These are phyloP conservation scores for Meloe dianella DNA, from an alignment of 2,888 invertebrate genomes.

Conservation along the genomic window DNA sequence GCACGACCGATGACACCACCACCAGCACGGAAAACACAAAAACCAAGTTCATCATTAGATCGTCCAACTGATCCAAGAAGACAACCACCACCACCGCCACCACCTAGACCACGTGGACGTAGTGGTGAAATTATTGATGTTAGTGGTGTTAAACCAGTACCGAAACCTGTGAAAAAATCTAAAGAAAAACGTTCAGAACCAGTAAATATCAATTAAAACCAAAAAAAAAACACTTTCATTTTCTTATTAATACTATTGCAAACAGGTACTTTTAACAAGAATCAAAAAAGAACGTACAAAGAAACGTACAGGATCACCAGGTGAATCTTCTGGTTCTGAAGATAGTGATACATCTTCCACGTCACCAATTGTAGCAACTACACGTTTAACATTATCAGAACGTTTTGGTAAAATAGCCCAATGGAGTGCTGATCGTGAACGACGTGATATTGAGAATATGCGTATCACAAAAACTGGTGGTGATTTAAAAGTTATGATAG, in stretches of 20 bases:
- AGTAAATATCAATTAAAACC: slow-evolving; percentile 43
- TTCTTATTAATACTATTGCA: neutral
- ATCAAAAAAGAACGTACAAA: slow-evolving; percentile 58
- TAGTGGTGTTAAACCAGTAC: slow-evolving; percentile 64
- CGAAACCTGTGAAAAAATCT: slow-evolving; percentile 54
- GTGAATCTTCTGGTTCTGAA: slow-evolving; percentile 68
- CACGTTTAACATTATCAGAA: slow-evolving; percentile 78
- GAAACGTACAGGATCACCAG: slow-evolving; percentile 59
- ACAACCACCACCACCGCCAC: slow-evolving; percentile 65
- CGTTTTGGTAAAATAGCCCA: slow-evolving; percentile 92
- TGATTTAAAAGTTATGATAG: slow-evolving; percentile 79
- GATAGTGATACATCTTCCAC: slow-evolving; percentile 66
- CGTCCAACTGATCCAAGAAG: slow-evolving; percentile 61
- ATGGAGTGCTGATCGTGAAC: slow-evolving; percentile 77
- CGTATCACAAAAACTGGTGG: slow-evolving; percentile 80
- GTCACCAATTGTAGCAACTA: slow-evolving; percentile 68
- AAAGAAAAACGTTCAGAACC: slow-evolving; percentile 60
- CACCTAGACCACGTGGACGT: slow-evolving; percentile 65
- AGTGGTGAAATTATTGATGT: slow-evolving; percentile 57
- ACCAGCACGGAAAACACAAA: slow-evolving; percentile 43
- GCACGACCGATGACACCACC: slow-evolving; percentile 63
- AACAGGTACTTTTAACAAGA: slow-evolving; percentile 54
- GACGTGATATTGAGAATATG: slow-evolving; percentile 87
- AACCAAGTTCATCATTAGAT: slow-evolving; percentile 46
- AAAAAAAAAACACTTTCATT: neutral